phyloP scores from a whole-genome alignment of 2,113 vertebrate genomes.

The Collichthys lucidus region DNA sequence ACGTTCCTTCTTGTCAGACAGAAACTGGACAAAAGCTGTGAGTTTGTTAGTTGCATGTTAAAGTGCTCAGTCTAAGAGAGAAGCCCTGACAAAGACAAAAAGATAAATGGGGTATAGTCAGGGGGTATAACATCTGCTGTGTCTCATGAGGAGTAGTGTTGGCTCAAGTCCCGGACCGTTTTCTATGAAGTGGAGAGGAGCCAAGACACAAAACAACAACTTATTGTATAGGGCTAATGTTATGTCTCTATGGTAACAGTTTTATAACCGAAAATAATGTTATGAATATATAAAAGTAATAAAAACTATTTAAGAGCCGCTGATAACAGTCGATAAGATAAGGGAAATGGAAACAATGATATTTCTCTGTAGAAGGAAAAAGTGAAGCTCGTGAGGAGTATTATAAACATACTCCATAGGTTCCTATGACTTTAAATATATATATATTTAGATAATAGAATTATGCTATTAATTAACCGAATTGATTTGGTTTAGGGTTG shows the following conservation, averaged over 20 bases:
- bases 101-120: not conserved
- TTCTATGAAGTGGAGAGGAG: not conserved
- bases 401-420: not conserved
- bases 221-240: too few species aligned
- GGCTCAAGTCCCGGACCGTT: not conserved
- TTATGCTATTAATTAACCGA: not conserved
- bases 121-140: too few species aligned
- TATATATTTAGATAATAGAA: not conserved
- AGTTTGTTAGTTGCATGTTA: not conserved
- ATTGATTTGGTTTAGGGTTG: not conserved
- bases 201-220: not conserved
- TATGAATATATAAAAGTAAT: too few species aligned
- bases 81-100: not conserved
- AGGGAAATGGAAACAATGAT: too few species aligned
- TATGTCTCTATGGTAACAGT: too few species aligned
- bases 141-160: not conserved
- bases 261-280: too few species aligned
- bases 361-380: too few species aligned
- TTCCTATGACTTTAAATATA: not conserved
- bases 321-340: too few species aligned
- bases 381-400: too few species aligned
- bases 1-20: constrained; percentile 10
- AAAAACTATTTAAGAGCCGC: too few species aligned
- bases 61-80: not conserved
- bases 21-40: not conserved